Percentiles rank a stretch among this genome's conserved stretches.
phyloP scores from a whole-genome alignment of 2,113 vertebrate genomes.

The Spea bombifrons region DNA sequence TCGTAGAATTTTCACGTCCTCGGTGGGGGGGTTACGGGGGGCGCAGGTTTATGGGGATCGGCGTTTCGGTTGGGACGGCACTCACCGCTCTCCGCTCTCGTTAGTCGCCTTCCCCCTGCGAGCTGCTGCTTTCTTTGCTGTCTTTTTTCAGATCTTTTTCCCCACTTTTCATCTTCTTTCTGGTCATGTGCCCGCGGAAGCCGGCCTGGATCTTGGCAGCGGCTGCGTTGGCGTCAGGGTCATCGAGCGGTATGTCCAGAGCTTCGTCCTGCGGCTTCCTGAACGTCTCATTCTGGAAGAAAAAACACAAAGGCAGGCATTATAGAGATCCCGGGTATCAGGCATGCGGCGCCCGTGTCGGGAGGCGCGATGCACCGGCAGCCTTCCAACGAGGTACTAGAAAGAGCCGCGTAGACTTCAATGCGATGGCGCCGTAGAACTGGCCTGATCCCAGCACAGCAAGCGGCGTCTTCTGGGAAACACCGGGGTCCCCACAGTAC shows the following conservation, averaged over 20 bases:
- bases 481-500: no score
- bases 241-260: slow-evolving; percentile 94
- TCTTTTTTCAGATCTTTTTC: slow-evolving; percentile 77
- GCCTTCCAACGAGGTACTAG: no score
- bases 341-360: no score
- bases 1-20: background rate
- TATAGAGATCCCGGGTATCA: no score
- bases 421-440: no score
- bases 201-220: slow-evolving; percentile 97
- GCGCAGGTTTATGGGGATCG: background rate
- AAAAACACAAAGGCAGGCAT: background rate
- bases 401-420: no score
- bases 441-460: no score
- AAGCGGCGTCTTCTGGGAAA: no score
- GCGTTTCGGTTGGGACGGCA: background rate
- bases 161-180: slow-evolving; percentile 96
- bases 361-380: no score
- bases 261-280: slow-evolving; percentile 80
- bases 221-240: slow-evolving; percentile 91
- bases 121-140: slow-evolving; percentile 81
- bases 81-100: slow-evolving; percentile 56
- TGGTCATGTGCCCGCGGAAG: slow-evolving; percentile 96
- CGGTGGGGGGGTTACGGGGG: background rate
- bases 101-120: slow-evolving; percentile 70
- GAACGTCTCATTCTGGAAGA: slow-evolving; percentile 27